Base-by-base conservation (phyloP, 2,888 invertebrate species). In the Lacanobia oleracea region DNA sequence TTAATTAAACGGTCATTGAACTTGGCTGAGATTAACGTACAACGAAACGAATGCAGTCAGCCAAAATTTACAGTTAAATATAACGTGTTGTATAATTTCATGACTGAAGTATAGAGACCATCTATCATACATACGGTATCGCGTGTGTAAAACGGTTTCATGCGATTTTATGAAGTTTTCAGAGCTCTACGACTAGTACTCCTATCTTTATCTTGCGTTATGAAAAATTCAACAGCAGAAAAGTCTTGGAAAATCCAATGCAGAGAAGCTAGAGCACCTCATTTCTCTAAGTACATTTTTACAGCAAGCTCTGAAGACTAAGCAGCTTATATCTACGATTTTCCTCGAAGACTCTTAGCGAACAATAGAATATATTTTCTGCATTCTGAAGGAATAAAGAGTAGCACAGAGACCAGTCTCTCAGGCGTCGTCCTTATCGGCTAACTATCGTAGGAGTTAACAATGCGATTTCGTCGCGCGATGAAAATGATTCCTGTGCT, bases 281-380 rank as follows among this genome's bases (percentile, higher is more conserved):
- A 50, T 43, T 56, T 61, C 40, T 27, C 7, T 45, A 27, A 69
- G 56, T 48, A 51, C 18, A 48, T 21, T 62, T 48, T 33, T 33
- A 48, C 12, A 45, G 37, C 33, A 61, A 61, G 14, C 45, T 54
- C 12, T 8, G 16, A 14, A 48, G n/a, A 23, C 10, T 61, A 61
- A 57, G 72, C 65, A 1, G 63, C 64, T 72, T 76, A 56, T 21
- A 40, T 12, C 12, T 27, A 40, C 10, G n/a, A 53, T 72, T 43
- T 64, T 27, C 21, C 18, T 51, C 10, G 2, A 51, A n/a, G 43
- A n/a, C 3, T 21, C 21, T 33, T 43, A 12, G 23, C 10, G 43
- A 50, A 77, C 48, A 59, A 53, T 33, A 12, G 43, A 68, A 62
- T 51, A 14, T 43, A 37, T 51, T 51, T 68, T 45, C 18, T 16